Evolutionary conservation across 2,113 vertebrate genomes (phyloP), one percentile per base, ranked within the genome.

Genomic region (Scolopax mira): DNA sequence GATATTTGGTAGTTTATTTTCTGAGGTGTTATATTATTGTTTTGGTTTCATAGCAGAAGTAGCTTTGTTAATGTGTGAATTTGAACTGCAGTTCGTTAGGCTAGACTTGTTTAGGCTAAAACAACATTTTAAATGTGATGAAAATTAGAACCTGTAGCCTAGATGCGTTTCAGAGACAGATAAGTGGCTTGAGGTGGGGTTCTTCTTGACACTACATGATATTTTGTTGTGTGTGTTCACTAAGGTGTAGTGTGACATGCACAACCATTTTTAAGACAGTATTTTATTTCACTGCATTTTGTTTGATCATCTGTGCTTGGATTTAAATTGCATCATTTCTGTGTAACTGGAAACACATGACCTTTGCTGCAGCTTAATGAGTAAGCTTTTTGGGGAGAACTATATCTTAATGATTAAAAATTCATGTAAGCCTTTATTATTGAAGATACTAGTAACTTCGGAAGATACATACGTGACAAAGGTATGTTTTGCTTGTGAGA

Each of bases 211-310:
- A 28, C 44, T 39, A 49, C 6, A 5, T 66, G 30, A 9, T 30
- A 31, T 57, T 60, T 55, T 48, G 12, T 10, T 60, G 13, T 42
- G 13, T 12, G 4, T 54, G 18, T 46, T 23, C 51, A 46, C 49
- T 49, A 13, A 60, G 35, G 11, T 65, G 14, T 17, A 23, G 24
- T 77, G 57, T 35, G 62, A 85, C 62, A 23, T 7, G 11, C 33
- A 52, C 31, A 49, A 25, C 31, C 41, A 24, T 73, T 88, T 85
- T 70, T 41, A n/a, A 80, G 94, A 9, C 24, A 73, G 8, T 82
- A 27, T 65, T 91, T 96, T 52, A 77, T 96, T 93, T 88, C 33
- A 52, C 33, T 58, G 58, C 41, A 18, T 74, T 93, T 67, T 89
- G 75, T 82, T 74, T 90, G 58, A 81, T 92, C 60, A 44, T 78